Conservation (phyloP, 1,140 invertebrate genomes). For the Oryzaephilus surinamensis region DNA sequence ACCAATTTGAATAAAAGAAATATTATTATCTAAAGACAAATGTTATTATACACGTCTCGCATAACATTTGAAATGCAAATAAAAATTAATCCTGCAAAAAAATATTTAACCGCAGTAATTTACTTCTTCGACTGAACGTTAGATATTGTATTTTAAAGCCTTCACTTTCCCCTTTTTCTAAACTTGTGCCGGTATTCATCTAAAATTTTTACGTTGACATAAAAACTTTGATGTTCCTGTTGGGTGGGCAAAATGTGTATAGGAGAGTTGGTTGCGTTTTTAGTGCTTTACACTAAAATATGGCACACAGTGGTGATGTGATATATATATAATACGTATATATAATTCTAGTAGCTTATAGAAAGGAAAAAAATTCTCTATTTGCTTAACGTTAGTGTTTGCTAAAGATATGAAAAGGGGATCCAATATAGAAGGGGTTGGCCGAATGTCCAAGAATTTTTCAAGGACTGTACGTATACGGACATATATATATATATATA, state of each 20-base stretch:
- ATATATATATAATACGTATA: too few species aligned
- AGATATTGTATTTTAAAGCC: too few species aligned
- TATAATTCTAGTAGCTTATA: too few species aligned
- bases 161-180: constrained; percentile 2
- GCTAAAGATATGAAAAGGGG: too few species aligned
- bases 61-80: constrained; percentile 1
- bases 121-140: neutral
- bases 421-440: too few species aligned
- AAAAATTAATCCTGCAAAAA: constrained; percentile 10
- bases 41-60: too few species aligned
- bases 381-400: too few species aligned
- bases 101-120: constrained; percentile 13
- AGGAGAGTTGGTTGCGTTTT: neutral
- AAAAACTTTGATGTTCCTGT: constrained; percentile 8
- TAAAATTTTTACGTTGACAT: constrained; percentile 8
- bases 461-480: constrained; percentile 8
- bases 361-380: too few species aligned
- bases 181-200: constrained; percentile 7
- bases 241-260: neutral
- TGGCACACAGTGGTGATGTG: too few species aligned
- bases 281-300: neutral
- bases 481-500: too few species aligned
- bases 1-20: too few species aligned
- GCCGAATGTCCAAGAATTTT: constrained; percentile 5
- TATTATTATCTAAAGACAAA: too few species aligned